A percentile compares a stretch with the other conserved stretches of the same genome.
These are phyloP conservation scores for Siniperca chuatsi DNA, from an alignment of 2,113 vertebrate genomes.

Conservation along the genomic window DNA sequence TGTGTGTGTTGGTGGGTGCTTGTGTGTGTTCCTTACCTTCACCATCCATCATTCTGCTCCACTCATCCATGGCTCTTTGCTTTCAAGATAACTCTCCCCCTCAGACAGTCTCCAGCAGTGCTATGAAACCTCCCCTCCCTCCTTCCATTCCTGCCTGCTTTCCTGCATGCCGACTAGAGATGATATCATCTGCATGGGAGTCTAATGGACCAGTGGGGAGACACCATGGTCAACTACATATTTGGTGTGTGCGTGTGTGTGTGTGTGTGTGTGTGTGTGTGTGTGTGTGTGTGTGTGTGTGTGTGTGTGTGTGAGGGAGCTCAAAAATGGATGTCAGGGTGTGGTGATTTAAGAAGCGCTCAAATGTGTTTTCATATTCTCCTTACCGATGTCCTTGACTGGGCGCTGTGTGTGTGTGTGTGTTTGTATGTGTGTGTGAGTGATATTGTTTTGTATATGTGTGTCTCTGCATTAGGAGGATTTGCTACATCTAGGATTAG, in stretches of 20 bases:
- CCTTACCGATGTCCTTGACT: slow-evolving; percentile 19
- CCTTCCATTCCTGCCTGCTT: slow-evolving; percentile 15
- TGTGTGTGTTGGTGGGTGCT: slow-evolving; percentile 8
- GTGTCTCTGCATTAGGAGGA: background rate
- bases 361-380: slow-evolving; percentile 1
- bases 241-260: background rate
- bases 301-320: background rate
- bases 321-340: slow-evolving; percentile 20
- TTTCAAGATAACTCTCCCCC: slow-evolving; percentile 61
- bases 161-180: slow-evolving; percentile 36
- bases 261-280: slow-evolving; percentile 6
- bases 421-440: background rate
- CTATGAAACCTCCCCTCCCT: slow-evolving; percentile 38
- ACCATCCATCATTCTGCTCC: slow-evolving; percentile 50
- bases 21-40: slow-evolving; percentile 38
- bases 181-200: slow-evolving; percentile 62
- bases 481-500: slow-evolving; percentile 18
- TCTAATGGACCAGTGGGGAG: slow-evolving; percentile 41
- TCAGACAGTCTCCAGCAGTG: slow-evolving; percentile 54
- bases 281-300: background rate
- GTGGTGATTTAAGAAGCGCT: slow-evolving; percentile 24
- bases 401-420: background rate
- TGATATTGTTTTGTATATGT: background rate
- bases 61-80: slow-evolving; percentile 68
- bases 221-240: slow-evolving; percentile 27